Percentiles rank a stretch among this genome's conserved stretches.
These are phyloP conservation scores for Pachyuromys duprasi DNA, from an alignment of 2,797 vertebrate species.

Conservation along the genomic window DNA sequence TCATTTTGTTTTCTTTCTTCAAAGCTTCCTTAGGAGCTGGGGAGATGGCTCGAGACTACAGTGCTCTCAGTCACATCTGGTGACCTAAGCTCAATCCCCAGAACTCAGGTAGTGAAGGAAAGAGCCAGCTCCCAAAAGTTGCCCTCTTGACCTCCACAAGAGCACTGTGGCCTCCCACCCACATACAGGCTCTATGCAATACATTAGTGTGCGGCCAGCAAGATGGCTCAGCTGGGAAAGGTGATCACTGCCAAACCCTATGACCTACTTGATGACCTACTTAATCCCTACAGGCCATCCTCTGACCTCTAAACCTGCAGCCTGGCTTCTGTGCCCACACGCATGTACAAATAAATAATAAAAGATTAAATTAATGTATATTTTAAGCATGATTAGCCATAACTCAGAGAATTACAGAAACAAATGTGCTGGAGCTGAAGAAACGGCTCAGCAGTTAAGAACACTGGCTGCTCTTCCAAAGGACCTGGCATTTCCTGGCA, in stretches of 20 bases:
- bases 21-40: not conserved
- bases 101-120: not conserved
- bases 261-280: too few species aligned
- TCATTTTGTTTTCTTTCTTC: not conserved
- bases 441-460: not conserved
- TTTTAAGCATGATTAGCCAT: not conserved
- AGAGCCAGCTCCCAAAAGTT: not conserved
- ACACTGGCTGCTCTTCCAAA: not conserved
- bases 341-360: not conserved
- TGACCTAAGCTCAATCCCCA: not conserved
- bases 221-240: too few species aligned
- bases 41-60: not conserved
- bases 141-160: not conserved
- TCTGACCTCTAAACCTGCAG: not conserved
- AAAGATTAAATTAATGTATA: not conserved
- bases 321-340: not conserved
- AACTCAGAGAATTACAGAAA: conserved; percentile 37
- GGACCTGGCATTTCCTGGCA: not conserved
- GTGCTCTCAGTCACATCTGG: not conserved
- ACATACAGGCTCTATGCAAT: too few species aligned
- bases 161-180: not conserved
- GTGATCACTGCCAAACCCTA: not conserved
- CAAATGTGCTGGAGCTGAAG: not conserved
- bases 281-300: not conserved
- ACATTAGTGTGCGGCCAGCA: not conserved